Evolutionary conservation across 2,113 vertebrate species (phyloP).

Genomic region (Psephotus haematonotus): DNA sequence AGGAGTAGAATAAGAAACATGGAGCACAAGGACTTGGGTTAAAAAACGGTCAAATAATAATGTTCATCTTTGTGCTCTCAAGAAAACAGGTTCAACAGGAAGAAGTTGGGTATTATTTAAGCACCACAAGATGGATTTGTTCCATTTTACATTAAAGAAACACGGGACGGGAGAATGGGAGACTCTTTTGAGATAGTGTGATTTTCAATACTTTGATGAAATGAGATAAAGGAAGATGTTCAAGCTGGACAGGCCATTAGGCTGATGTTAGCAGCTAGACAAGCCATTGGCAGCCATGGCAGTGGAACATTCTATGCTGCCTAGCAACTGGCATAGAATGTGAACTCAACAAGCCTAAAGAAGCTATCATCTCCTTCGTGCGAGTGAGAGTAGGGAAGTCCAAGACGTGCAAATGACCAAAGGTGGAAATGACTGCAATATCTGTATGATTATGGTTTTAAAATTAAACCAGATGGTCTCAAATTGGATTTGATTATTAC

Average conservation of each 20-base stretch:
- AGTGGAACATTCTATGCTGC: not conserved
- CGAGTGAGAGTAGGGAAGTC: not conserved
- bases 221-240: not conserved
- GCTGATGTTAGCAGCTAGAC: conserved; percentile 62
- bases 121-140: not conserved
- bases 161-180: not conserved
- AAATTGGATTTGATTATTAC: not conserved
- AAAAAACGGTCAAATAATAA: not conserved
- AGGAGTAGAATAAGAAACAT: not conserved
- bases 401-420: not conserved
- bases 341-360: not conserved
- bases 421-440: not conserved
- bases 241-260: not conserved
- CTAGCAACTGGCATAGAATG: not conserved
- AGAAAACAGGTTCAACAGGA: not conserved
- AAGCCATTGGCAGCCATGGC: not conserved
- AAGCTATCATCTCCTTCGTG: not conserved
- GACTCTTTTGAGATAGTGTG: not conserved
- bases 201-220: not conserved
- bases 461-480: not conserved
- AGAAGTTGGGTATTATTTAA: not conserved
- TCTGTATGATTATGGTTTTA: not conserved
- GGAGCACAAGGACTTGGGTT: not conserved
- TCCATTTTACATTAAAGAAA: not conserved
- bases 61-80: not conserved